These are phyloP conservation scores for Drosophila subobscura DNA, from an alignment of 1,140 invertebrate genomes.

Conservation along the genomic window DNA sequence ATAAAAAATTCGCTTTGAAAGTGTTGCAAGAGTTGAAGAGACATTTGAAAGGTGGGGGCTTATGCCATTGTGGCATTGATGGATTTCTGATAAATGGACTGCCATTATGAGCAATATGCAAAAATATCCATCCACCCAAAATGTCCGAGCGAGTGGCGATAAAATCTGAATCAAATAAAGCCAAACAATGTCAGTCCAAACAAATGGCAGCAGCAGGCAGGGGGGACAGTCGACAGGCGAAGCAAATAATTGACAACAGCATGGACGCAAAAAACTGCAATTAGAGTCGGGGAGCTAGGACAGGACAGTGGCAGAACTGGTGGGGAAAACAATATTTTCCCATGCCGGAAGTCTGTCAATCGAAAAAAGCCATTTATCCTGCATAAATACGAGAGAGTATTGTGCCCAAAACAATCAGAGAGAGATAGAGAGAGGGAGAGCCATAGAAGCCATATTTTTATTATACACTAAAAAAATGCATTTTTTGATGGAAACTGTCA, in stretches of 20 bases:
- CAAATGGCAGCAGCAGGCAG: constrained; percentile 21
- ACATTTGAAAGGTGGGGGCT: neutral
- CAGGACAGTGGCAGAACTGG: too few species aligned
- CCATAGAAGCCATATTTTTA: too few species aligned
- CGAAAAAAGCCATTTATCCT: too few species aligned
- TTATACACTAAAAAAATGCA: too few species aligned
- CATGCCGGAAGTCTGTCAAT: too few species aligned
- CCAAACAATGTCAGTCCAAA: constrained; percentile 65
- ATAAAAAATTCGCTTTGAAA: constrained; percentile 7
- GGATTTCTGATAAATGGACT: constrained; percentile 66
- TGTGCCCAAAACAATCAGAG: too few species aligned
- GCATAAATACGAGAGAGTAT: too few species aligned
- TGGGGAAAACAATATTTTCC: neutral
- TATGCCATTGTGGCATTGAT: constrained; percentile 56
- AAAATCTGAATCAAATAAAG: constrained; percentile 71
- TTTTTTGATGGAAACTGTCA: too few species aligned
- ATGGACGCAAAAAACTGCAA: constrained; percentile 65
- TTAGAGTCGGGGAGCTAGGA: constrained; percentile 41
- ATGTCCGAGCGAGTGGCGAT: constrained; percentile 33
- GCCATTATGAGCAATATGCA: constrained; percentile 64
- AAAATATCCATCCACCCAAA: constrained; percentile 37
- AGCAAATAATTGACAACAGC: constrained; percentile 57
- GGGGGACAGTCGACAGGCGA: constrained; percentile 5
- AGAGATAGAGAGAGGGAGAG: too few species aligned
- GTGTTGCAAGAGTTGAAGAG: constrained; percentile 12